Evolutionary conservation across 2,888 invertebrate genomes (phyloP).

Genomic region (Apodemia zela): DNA sequence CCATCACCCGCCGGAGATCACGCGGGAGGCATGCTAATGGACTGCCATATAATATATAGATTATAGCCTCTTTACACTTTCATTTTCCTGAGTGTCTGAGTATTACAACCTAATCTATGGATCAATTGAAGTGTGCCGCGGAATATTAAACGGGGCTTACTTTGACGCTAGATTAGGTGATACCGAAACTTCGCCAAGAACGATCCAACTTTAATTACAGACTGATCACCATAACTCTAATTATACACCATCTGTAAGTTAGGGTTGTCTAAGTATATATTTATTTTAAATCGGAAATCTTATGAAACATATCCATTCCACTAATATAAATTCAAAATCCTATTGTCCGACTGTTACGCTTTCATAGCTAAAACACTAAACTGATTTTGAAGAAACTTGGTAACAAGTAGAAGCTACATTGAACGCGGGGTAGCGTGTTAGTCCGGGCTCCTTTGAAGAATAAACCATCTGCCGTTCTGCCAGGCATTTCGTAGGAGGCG

Average conservation of each 20-base stretch:
- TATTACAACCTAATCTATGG: constrained; percentile 26
- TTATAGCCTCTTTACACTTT: not conserved
- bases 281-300: constrained; percentile 62
- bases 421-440: too few relatives aligned
- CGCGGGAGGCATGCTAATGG: too few relatives aligned
- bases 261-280: not conserved
- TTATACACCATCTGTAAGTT: constrained; percentile 23
- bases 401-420: too few relatives aligned
- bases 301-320: too few relatives aligned
- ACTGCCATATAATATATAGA: too few relatives aligned
- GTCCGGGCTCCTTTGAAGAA: too few relatives aligned
- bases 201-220: constrained; percentile 34
- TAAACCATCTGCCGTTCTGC: too few relatives aligned
- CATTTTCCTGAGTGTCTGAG: not conserved
- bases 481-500: too few relatives aligned
- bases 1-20: not conserved
- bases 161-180: constrained; percentile 30
- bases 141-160: constrained; percentile 36
- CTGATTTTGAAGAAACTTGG: too few relatives aligned
- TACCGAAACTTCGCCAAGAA: constrained; percentile 31
- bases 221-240: constrained; percentile 27
- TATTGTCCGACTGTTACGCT: constrained; percentile 27
- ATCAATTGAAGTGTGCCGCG: constrained; percentile 35
- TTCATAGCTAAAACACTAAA: too few relatives aligned
- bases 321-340: too few relatives aligned